Conservation (phyloP, 2,888 invertebrate genomes). For the Pollenia angustigena region DNA sequence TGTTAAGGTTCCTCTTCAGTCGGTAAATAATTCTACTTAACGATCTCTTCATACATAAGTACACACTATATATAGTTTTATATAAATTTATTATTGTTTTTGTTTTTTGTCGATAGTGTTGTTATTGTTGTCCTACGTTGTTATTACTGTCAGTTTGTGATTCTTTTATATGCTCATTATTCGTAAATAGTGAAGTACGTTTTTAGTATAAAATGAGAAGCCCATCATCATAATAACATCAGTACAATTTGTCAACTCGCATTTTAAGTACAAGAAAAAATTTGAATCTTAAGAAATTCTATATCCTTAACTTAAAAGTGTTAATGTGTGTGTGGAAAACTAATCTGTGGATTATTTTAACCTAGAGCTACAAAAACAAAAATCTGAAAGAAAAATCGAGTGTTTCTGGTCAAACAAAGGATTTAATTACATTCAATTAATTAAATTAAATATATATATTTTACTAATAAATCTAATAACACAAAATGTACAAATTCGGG, state of each 20-base stretch:
- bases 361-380: conserved; percentile 33
- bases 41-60: conserved; percentile 10
- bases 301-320: conserved; percentile 5
- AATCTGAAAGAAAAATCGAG: conserved; percentile 61
- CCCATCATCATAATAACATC: conserved; percentile 63
- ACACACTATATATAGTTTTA: conserved; percentile 23
- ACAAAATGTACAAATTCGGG: conserved; percentile 78
- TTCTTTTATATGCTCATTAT: conserved; percentile 58
- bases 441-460: neutral
- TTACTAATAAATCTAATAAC: neutral
- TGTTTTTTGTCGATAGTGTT: conserved; percentile 36
- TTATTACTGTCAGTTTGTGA: conserved; percentile 24
- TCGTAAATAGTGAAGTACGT: conserved; percentile 49
- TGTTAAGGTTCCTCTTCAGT: conserved; percentile 16
- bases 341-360: conserved; percentile 21
- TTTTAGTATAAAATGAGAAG: conserved; percentile 67
- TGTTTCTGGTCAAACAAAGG: conserved; percentile 68
- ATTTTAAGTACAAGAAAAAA: conserved; percentile 49
- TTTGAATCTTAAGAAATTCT: conserved; percentile 1
- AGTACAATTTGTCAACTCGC: conserved; percentile 67
- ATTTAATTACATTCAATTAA: conserved; percentile 10
- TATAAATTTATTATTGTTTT: conserved; percentile 31
- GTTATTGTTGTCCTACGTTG: conserved; percentile 29
- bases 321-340: neutral
- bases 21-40: conserved; percentile 29